Evolutionary conservation across 2,888 invertebrate species (phyloP), one percentile per base, ranked within the genome.

Genomic region (Pristionchus entomophagus): DNA sequence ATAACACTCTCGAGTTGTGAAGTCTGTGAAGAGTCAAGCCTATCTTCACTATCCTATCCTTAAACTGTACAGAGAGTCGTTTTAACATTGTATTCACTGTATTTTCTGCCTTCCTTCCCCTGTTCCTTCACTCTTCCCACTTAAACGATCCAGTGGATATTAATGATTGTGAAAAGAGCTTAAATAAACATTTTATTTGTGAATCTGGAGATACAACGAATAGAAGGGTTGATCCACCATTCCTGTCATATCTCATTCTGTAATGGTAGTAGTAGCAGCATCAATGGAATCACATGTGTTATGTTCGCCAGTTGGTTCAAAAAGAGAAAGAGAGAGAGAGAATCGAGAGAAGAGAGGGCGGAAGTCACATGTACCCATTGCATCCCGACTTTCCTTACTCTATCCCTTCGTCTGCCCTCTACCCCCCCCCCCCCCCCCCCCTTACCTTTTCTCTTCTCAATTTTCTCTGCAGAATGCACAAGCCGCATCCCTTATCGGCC

Each of bases 401-500:
- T n/a, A n/a, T n/a, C n/a, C n/a, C n/a, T n/a, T 45, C 45, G 45
- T 45, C 45, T 45, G 8, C 45, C 45, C 45, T 14, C 45, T 14
- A 6, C 45, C 45, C 45, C 45, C 45, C 45, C 45, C 45, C 45
- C 45, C 45, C 45, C 45, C 45, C 45, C 45, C 45, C 45, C 41
- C 19, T 38, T 69, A 4, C 38, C 8, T 69, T 69, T 1, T 38
- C 29, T 69, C 69, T 3, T 38, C 38, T 69, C 22, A 4, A 32
- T 62, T 82, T 19, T 45, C 22, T 35, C 56, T 49, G 10, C 53
- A 81, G 38, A 6, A 56, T 29, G 62, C 56, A 73, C 51, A 41
- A 51, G 26, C 84, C 84, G 12, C 91, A 91, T 56, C 88, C 88
- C 2, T 32, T 62, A 29, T 62, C 35, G 77, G 88, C 89, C 12